phyloP scores from a whole-genome alignment of 2,888 invertebrate genomes.

The Embidobia sp. region DNA sequence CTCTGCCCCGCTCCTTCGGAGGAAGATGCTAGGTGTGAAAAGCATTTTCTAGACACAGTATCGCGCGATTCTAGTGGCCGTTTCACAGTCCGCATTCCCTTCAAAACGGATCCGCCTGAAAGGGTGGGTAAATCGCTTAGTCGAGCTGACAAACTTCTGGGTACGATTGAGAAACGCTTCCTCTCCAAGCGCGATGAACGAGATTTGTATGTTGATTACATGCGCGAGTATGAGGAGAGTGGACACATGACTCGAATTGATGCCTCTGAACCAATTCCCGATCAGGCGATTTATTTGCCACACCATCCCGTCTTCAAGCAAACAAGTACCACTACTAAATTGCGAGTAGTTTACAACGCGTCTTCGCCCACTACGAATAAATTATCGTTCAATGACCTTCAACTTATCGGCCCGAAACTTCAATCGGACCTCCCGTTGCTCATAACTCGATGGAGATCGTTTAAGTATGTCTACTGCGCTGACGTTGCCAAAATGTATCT shows the following conservation, averaged over 20 bases:
- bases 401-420: constrained; percentile 5
- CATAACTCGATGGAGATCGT: neutral
- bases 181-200: no score
- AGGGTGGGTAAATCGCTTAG: no score
- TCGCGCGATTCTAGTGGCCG: no score
- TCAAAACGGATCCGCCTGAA: no score
- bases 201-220: neutral
- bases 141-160: no score
- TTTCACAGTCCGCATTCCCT: no score
- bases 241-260: neutral
- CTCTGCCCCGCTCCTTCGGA: no score
- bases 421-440: neutral
- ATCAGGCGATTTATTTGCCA: neutral
- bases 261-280: no score
- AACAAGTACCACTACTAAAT: neutral
- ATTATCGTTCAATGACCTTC: neutral
- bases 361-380: neutral
- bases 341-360: neutral
- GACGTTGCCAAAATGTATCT: neutral
- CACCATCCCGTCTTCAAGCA: neutral
- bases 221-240: neutral
- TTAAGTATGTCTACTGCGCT: neutral
- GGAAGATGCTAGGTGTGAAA: no score
- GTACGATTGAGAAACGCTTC: no score
- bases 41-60: no score